phyloP scores from a whole-genome alignment of 2,113 vertebrate species.

The Clinocottus analis region DNA sequence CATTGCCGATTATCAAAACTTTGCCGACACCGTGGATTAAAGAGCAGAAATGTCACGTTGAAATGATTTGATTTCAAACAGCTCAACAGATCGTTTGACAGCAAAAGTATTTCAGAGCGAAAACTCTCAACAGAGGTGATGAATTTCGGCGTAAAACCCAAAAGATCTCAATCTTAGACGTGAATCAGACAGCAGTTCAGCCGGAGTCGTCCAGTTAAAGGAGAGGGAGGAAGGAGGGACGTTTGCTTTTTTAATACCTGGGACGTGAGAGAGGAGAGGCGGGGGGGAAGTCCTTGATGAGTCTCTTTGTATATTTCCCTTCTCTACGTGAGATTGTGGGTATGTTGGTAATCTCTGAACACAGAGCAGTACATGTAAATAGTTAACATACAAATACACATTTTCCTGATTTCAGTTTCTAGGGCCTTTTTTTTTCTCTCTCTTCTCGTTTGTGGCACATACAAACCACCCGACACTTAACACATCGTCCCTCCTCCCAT shows the following conservation, averaged over 20 bases:
- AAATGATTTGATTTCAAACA: conserved; percentile 8
- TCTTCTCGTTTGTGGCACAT: conserved; percentile 54
- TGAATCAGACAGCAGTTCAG: conserved; percentile 82
- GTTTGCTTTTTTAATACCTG: conserved; percentile 37
- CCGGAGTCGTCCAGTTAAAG: conserved; percentile 82
- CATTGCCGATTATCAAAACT: conserved; percentile 2
- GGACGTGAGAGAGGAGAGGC: conserved; percentile 52
- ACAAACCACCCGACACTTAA: conserved; percentile 65
- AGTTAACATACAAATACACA: conserved; percentile 77
- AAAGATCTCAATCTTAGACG: conserved; percentile 16
- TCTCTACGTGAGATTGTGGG: conserved; percentile 40
- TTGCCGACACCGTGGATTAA: background rate
- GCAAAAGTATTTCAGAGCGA: conserved; percentile 21
- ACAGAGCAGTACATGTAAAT: conserved; percentile 71
- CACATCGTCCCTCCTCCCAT: conserved; percentile 29
- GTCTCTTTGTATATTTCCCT: conserved; percentile 48
- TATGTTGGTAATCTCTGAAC: conserved; percentile 57
- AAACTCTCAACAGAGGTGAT: conserved; percentile 12
- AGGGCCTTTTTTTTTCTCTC: conserved; percentile 38
- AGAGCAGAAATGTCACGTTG: background rate
- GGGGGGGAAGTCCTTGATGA: conserved; percentile 38
- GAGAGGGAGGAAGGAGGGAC: conserved; percentile 55
- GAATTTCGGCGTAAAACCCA: conserved; percentile 25
- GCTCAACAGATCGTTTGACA: background rate
- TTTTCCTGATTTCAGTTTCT: conserved; percentile 78